A percentile compares a stretch with the other conserved stretches of the same genome.
phyloP scores from a whole-genome alignment of 1,140 invertebrate species.

The Drosophila prosaltans region DNA sequence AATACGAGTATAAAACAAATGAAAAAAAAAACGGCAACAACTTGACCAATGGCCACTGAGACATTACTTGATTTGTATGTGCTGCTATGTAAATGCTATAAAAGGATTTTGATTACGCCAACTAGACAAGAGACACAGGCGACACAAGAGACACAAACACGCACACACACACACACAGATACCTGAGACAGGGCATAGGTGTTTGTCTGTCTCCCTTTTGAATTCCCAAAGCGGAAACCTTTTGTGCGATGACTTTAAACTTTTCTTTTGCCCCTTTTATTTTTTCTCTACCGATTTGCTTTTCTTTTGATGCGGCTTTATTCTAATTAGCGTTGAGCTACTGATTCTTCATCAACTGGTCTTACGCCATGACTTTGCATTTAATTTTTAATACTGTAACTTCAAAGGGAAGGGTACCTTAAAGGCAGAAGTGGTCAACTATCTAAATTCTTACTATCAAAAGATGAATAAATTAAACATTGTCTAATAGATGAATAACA shows the following conservation, averaged over 20 bases:
- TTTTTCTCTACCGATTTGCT: neutral
- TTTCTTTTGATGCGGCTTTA: slow-evolving; percentile 47
- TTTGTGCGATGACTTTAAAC: slow-evolving; percentile 54
- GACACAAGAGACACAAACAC: slow-evolving; percentile 2
- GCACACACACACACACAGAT: no score
- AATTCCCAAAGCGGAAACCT: slow-evolving; percentile 57
- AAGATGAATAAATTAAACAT: no score
- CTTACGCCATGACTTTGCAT: slow-evolving; percentile 67
- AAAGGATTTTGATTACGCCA: slow-evolving; percentile 79
- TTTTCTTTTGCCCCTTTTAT: slow-evolving; percentile 17
- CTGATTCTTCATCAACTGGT: slow-evolving; percentile 47
- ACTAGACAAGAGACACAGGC: slow-evolving; percentile 14
- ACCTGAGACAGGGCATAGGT: slow-evolving; percentile 34
- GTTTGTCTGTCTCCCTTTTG: slow-evolving; percentile 40
- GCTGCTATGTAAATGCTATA: slow-evolving; percentile 81
- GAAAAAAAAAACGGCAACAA: slow-evolving; percentile 34
- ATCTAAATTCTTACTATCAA: no score
- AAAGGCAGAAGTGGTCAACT: no score
- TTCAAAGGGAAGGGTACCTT: neutral
- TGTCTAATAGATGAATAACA: no score
- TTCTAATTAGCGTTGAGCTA: slow-evolving; percentile 72
- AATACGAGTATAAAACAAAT: slow-evolving; percentile 29
- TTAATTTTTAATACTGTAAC: neutral
- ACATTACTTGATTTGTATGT: slow-evolving; percentile 78
- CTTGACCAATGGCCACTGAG: slow-evolving; percentile 51